Evolutionary conservation across 2,113 vertebrate genomes (phyloP).

Genomic region (Carassius carassius): DNA sequence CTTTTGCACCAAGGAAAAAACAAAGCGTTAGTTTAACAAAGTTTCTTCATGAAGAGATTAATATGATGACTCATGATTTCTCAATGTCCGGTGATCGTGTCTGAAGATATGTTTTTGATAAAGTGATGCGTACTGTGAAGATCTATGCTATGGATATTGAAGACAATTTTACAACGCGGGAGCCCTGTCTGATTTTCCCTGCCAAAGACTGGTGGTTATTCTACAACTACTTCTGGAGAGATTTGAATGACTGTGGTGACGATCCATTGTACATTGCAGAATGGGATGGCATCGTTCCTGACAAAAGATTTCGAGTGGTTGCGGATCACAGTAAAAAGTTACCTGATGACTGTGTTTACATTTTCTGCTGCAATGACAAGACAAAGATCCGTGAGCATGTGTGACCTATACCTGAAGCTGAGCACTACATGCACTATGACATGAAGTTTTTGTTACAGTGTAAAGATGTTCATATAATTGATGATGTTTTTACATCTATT

Average conservation of each 20-base stretch:
- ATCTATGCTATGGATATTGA: too few relatives aligned
- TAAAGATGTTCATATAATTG: neutral
- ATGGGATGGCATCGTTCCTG: neutral
- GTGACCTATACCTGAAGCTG: neutral
- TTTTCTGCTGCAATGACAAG: neutral
- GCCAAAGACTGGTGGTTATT: neutral
- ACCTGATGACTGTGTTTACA: neutral
- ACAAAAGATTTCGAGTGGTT: neutral
- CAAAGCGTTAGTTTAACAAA: too few relatives aligned
- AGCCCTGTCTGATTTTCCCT: neutral
- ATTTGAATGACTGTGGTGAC: neutral
- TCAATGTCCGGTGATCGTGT: too few relatives aligned
- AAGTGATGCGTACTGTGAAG: too few relatives aligned
- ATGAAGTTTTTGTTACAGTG: neutral
- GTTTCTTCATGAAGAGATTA: too few relatives aligned
- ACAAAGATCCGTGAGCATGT: neutral
- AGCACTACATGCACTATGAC: neutral
- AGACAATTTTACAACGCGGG: too few relatives aligned
- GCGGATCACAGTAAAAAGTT: neutral
- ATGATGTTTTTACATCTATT: neutral
- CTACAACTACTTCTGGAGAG: neutral
- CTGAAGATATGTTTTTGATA: too few relatives aligned
- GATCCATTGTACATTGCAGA: neutral
- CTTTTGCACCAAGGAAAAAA: too few relatives aligned
- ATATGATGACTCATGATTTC: too few relatives aligned